Evolutionary conservation across 2,113 vertebrate species (phyloP).

Genomic region (Typhlomys cinereus): DNA sequence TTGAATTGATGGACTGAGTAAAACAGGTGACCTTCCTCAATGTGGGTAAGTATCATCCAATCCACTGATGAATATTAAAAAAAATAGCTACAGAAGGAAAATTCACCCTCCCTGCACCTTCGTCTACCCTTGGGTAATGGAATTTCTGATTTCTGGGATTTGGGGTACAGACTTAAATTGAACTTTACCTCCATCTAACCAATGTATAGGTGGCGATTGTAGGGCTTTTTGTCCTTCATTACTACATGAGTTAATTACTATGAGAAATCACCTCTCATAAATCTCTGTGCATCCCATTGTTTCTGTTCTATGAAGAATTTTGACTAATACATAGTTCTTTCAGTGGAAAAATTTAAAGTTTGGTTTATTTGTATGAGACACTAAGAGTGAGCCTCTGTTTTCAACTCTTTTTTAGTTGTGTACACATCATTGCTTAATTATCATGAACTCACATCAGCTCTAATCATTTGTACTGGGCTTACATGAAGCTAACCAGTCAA

Average conservation of each 20-base stretch:
- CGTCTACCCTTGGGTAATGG: background rate
- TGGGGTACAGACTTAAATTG: background rate
- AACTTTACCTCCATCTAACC: background rate
- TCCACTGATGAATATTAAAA: no score
- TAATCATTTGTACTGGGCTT: no score
- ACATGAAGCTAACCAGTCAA: no score
- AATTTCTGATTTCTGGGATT: background rate
- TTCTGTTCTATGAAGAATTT: background rate
- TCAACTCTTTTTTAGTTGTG: background rate
- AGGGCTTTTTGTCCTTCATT: background rate
- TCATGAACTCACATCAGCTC: no score
- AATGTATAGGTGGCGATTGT: background rate
- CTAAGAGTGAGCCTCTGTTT: background rate
- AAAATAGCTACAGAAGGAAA: background rate
- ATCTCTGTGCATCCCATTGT: background rate
- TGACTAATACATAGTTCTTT: background rate
- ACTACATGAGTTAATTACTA: background rate
- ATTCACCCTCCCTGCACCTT: background rate
- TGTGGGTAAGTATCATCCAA: background rate
- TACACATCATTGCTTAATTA: background rate
- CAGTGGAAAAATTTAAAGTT: background rate
- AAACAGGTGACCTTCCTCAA: no score
- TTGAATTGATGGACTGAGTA: background rate
- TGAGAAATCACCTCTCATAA: background rate
- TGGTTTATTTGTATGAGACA: background rate